phyloP scores from a whole-genome alignment of 2,797 vertebrate species.

The Valencia hispanica region DNA sequence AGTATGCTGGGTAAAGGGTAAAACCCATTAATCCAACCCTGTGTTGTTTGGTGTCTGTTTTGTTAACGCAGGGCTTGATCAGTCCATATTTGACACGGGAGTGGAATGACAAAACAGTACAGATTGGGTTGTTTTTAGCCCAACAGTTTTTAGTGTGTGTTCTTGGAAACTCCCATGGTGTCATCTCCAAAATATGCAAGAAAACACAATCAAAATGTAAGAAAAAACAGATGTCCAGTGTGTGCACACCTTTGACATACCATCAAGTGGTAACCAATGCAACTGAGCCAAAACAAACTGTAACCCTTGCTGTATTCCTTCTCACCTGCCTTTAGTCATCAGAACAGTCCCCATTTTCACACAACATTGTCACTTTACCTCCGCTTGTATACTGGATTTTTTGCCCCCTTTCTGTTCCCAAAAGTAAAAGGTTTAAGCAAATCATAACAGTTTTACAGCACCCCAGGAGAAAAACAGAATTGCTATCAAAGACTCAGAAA shows the following conservation, averaged over 20 bases:
- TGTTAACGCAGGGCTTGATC: neutral
- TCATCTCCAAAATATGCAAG: slow-evolving; percentile 2
- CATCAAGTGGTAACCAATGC: slow-evolving; percentile 47
- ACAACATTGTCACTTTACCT: slow-evolving; percentile 58
- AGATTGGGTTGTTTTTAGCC: neutral
- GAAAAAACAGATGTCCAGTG: slow-evolving; percentile 12
- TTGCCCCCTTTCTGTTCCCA: slow-evolving; percentile 48
- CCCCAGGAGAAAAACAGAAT: slow-evolving; percentile 68
- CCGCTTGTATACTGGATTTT: slow-evolving; percentile 45
- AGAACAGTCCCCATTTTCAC: slow-evolving; percentile 22
- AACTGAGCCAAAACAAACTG: slow-evolving; percentile 7
- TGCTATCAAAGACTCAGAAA: slow-evolving; percentile 69
- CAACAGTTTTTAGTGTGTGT: slow-evolving; percentile 1
- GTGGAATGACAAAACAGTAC: neutral
- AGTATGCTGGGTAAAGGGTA: too few relatives aligned
- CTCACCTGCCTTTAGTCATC: slow-evolving; percentile 33
- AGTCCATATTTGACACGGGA: neutral
- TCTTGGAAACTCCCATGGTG: neutral
- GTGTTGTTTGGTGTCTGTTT: neutral
- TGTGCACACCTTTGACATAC: slow-evolving; percentile 43
- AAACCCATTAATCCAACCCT: too few relatives aligned
- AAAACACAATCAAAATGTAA: slow-evolving; percentile 16
- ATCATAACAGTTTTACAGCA: slow-evolving; percentile 61
- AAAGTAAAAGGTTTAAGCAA: slow-evolving; percentile 78
- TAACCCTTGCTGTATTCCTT: slow-evolving; percentile 13